Percentiles rank a stretch among this genome's conserved stretches.
These are phyloP conservation scores for Pterophyllum scalare DNA, from an alignment of 2,113 vertebrate species.

Conservation along the genomic window DNA sequence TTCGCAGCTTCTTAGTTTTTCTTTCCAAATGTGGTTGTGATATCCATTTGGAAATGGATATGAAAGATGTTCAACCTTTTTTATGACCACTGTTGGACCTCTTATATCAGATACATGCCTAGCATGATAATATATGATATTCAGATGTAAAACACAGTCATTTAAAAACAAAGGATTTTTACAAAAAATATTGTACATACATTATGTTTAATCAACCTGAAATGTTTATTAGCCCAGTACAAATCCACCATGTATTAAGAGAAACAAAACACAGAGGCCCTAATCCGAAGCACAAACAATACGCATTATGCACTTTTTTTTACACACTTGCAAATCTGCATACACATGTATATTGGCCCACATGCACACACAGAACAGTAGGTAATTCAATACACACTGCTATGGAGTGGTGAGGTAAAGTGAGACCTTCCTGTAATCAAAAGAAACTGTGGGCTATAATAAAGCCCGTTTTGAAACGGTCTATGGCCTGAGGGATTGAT, in stretches of 20 bases:
- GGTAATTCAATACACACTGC: constrained; percentile 60
- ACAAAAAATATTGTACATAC: not conserved
- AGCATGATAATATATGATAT: not conserved
- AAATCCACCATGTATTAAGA: not conserved
- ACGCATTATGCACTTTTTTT: not conserved
- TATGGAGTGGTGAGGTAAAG: constrained; percentile 71
- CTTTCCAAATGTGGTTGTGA: constrained; percentile 41
- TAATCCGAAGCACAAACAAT: constrained; percentile 21
- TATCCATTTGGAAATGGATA: constrained; percentile 27
- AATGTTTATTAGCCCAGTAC: not conserved
- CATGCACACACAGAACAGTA: constrained; percentile 7
- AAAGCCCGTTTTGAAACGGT: constrained; percentile 67
- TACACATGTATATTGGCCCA: constrained; percentile 26
- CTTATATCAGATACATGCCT: not conserved
- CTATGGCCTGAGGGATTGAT: constrained; percentile 61
- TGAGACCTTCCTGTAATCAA: constrained; percentile 77
- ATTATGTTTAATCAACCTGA: not conserved
- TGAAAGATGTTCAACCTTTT: constrained; percentile 9
- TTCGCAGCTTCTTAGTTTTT: constrained; percentile 41
- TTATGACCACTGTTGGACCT: not conserved
- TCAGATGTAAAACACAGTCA: too few relatives aligned
- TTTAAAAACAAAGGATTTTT: not conserved
- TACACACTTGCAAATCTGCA: constrained; percentile 1
- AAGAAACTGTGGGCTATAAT: constrained; percentile 73
- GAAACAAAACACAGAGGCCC: constrained; percentile 11